phyloP scores from a whole-genome alignment of 1,140 invertebrate genomes.

The Bombyx mori region DNA sequence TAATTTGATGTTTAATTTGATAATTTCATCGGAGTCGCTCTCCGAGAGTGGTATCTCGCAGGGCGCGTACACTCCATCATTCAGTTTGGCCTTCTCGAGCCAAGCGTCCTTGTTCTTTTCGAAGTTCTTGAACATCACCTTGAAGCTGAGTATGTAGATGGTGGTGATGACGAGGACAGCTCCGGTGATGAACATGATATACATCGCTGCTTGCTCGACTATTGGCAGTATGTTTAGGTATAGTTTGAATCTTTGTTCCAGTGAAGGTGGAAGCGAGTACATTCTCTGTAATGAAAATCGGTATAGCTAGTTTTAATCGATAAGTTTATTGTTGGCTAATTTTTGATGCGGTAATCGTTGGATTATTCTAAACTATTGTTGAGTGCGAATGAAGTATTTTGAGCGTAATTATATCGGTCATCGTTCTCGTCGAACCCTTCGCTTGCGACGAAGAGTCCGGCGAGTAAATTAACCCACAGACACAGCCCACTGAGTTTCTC shows the following conservation, averaged over 20 bases:
- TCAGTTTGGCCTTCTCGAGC: constrained; percentile 26
- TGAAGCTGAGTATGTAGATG: constrained; percentile 49
- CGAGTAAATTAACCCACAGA: too few species aligned
- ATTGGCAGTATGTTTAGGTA: constrained; percentile 80
- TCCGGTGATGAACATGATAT: constrained; percentile 73
- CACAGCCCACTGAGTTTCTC: too few species aligned
- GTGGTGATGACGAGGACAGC: constrained; percentile 32
- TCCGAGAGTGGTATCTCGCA: constrained; percentile 54
- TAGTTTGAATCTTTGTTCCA: constrained; percentile 78
- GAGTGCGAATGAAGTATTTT: background rate
- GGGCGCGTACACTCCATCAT: constrained; percentile 38
- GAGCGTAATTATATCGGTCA: background rate
- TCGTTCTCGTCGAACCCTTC: too few species aligned
- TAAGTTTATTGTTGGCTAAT: background rate
- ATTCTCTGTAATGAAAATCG: constrained; percentile 74
- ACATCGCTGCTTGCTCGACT: constrained; percentile 72
- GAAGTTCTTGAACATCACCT: constrained; percentile 51
- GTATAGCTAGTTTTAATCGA: background rate
- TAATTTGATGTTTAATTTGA: constrained; percentile 18
- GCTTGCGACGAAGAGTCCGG: too few species aligned
- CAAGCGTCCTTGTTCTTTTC: constrained; percentile 24
- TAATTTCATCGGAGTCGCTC: constrained; percentile 30
- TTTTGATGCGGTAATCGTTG: background rate
- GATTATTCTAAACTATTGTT: background rate
- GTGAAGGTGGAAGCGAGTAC: constrained; percentile 73